Evolutionary conservation across 2,797 vertebrate species (phyloP).

Genomic region (Heteromormyrus szaboi): DNA sequence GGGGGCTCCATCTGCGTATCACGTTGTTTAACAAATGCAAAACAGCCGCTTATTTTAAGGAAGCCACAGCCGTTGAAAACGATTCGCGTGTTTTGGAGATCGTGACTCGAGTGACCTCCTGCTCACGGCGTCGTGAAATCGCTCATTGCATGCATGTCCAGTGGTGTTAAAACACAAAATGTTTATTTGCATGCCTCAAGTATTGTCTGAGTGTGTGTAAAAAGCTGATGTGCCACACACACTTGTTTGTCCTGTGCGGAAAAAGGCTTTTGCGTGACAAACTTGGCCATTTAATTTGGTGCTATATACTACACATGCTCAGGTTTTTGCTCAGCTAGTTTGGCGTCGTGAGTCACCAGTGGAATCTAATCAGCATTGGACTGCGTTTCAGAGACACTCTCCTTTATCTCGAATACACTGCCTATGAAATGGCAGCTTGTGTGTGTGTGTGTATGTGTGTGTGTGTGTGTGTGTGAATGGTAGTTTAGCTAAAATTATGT

Average conservation of each 20-base stretch:
- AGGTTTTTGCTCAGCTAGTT: conserved; percentile 12
- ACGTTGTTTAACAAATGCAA: not conserved
- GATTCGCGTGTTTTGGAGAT: not conserved
- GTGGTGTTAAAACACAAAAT: not conserved
- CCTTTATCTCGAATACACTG: not conserved
- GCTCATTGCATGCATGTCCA: not conserved
- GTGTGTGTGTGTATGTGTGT: not conserved
- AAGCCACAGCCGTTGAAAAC: not conserved
- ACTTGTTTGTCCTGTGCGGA: not conserved
- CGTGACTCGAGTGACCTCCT: not conserved
- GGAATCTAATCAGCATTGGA: conserved; percentile 18
- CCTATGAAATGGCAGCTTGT: not conserved
- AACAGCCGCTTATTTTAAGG: not conserved
- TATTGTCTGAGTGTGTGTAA: not conserved
- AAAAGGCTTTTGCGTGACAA: not conserved
- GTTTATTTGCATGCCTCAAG: not conserved
- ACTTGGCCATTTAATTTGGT: not conserved
- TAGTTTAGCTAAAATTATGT: not conserved
- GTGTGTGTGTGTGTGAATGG: not conserved
- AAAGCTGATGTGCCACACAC: not conserved
- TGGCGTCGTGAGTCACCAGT: conserved; percentile 18
- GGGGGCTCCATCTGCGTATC: not conserved
- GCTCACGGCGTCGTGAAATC: not conserved
- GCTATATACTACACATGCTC: not conserved
- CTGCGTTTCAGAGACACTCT: not conserved